Evolutionary conservation across 2,888 invertebrate genomes (phyloP).

Genomic region (Xestoiulus laeticollis): DNA sequence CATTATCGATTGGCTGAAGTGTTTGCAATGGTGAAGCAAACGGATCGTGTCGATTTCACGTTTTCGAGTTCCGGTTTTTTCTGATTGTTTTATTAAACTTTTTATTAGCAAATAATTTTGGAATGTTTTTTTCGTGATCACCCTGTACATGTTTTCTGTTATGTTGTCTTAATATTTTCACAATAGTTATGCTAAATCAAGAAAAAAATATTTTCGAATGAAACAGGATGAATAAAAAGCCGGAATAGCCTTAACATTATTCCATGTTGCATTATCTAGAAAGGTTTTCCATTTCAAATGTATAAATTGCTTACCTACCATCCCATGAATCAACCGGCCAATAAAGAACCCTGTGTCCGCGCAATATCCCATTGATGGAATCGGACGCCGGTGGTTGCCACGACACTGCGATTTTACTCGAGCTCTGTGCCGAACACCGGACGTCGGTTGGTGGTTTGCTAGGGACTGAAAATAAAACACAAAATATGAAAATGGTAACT

Average conservation of each 20-base stretch:
- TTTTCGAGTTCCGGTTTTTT: too few species aligned
- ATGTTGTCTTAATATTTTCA: too few species aligned
- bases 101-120: too few species aligned
- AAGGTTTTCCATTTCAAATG: not conserved
- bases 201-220: not conserved
- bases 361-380: slow-evolving; percentile 66
- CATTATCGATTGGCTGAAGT: too few species aligned
- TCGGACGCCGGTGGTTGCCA: slow-evolving; percentile 65
- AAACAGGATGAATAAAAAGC: not conserved
- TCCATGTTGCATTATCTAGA: not conserved
- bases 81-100: too few species aligned
- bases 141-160: too few species aligned
- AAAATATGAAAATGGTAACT: not conserved
- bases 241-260: too few species aligned
- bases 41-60: too few species aligned
- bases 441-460: slow-evolving; percentile 65
- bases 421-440: slow-evolving; percentile 63
- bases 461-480: slow-evolving; percentile 62
- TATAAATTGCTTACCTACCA: slow-evolving; percentile 55
- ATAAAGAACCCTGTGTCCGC: slow-evolving; percentile 81
- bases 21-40: too few species aligned
- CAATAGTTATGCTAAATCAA: not conserved
- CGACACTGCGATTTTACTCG: slow-evolving; percentile 64
- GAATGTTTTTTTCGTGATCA: too few species aligned
- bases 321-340: slow-evolving; percentile 61